A percentile compares a stretch with the other conserved stretches of the same genome.
Conservation (phyloP, 2,888 invertebrate genomes). For the Keiferia lycopersicella region DNA sequence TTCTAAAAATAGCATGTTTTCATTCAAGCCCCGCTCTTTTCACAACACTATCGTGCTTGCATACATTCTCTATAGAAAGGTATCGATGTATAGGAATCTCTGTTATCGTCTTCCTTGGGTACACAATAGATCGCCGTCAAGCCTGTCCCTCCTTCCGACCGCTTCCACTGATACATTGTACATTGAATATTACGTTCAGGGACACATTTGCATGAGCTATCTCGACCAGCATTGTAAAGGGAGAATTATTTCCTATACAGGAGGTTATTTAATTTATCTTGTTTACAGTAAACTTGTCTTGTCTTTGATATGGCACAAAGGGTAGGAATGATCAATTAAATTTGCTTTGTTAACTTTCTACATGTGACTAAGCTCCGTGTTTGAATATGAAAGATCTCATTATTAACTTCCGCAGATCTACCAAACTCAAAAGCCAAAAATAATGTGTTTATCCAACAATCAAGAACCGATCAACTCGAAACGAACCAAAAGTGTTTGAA, state of each 20-base stretch:
- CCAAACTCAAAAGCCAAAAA: constrained; percentile 11
- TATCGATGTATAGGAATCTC: constrained; percentile 46
- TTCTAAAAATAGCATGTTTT: not conserved
- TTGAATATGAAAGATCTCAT: not conserved
- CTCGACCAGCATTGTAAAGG: constrained; percentile 39
- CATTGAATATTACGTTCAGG: constrained; percentile 50
- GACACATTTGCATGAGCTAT: constrained; percentile 50
- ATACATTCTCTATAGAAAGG: not conserved
- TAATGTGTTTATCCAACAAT: constrained; percentile 21
- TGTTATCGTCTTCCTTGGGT: constrained; percentile 55
- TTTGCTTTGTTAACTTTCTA: constrained; percentile 4
- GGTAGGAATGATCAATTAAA: constrained; percentile 1
- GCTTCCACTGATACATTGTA: constrained; percentile 47
- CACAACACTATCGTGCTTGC: not conserved
- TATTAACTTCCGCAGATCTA: not conserved
- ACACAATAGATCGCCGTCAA: constrained; percentile 51
- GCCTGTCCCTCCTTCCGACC: constrained; percentile 52
- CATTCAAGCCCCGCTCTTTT: not conserved
- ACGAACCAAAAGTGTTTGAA: constrained; percentile 20
- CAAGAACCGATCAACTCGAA: constrained; percentile 1
- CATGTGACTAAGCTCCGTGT: not conserved
- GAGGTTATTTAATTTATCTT: constrained; percentile 18
- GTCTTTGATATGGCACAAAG: constrained; percentile 1
- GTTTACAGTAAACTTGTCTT: constrained; percentile 14
- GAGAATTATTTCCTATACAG: constrained; percentile 10